Percentiles rank a stretch among this genome's conserved stretches.
phyloP scores from a whole-genome alignment of 2,113 vertebrate species.

The Megalops atlanticus region DNA sequence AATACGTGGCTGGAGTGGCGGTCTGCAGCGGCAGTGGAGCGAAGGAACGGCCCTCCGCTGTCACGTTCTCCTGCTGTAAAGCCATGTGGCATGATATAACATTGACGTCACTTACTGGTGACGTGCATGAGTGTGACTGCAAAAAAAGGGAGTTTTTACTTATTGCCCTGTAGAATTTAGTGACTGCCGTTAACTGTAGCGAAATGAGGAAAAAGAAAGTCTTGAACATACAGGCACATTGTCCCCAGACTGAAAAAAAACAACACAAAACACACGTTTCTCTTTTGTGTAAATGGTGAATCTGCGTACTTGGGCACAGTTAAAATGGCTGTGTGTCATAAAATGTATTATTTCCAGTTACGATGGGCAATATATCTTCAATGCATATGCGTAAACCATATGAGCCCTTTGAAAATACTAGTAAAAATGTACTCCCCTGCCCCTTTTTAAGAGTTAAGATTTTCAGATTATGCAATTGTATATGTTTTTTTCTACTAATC shows the following conservation, averaged over 20 bases:
- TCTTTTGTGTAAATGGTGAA: not conserved
- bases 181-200: slow-evolving; percentile 53
- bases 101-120: slow-evolving; percentile 77
- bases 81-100: slow-evolving; percentile 83
- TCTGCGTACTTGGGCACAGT: not conserved
- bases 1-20: slow-evolving; percentile 18
- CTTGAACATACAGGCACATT: not conserved
- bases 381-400: too few species aligned
- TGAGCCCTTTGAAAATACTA: too few species aligned
- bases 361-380: not conserved
- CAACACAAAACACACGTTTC: not conserved
- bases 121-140: slow-evolving; percentile 71
- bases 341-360: not conserved
- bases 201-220: slow-evolving; percentile 39
- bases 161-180: slow-evolving; percentile 66
- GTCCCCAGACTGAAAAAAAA: not conserved
- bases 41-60: slow-evolving; percentile 55
- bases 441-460: too few species aligned
- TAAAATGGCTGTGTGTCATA: not conserved
- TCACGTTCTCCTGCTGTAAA: slow-evolving; percentile 77
- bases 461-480: too few species aligned
- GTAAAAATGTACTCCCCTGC: too few species aligned
- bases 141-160: slow-evolving; percentile 65
- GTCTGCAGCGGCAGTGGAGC: not conserved
- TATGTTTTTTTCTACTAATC: too few species aligned